These are phyloP conservation scores for Sceloporus tristichus DNA, from an alignment of 2,113 vertebrate species.

Conservation along the genomic window DNA sequence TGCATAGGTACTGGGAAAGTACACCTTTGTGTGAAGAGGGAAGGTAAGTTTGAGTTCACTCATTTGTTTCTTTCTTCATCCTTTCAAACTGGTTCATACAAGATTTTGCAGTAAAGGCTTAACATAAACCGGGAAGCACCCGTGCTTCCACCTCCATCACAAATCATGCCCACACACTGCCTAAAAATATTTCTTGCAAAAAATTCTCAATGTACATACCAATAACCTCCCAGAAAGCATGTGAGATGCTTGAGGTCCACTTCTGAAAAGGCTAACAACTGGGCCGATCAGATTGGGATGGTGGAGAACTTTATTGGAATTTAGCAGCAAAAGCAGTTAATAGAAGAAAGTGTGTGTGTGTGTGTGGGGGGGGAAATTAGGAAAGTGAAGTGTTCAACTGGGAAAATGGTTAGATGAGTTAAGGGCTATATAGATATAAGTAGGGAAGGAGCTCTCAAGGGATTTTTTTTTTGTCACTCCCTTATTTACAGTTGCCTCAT, in stretches of 20 bases:
- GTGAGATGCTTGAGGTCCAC: neutral
- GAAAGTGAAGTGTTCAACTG: neutral
- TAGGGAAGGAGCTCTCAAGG: neutral
- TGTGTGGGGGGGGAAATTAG: neutral
- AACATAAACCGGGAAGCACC: neutral
- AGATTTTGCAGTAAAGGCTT: neutral
- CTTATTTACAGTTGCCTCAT: slow-evolving; percentile 19
- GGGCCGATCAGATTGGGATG: too few relatives aligned
- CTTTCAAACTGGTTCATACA: neutral
- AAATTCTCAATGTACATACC: neutral
- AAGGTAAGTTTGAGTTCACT: neutral
- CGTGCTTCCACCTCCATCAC: neutral
- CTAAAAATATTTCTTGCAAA: neutral
- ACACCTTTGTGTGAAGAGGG: neutral
- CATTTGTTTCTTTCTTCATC: neutral
- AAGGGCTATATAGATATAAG: neutral
- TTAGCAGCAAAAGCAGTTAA: neutral
- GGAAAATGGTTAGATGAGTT: neutral
- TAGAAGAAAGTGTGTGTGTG: neutral
- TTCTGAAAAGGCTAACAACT: neutral
- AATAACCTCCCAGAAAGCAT: neutral
- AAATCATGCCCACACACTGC: neutral
- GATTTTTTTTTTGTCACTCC: neutral
- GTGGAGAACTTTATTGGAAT: neutral
- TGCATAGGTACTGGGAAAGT: neutral